Evolutionary conservation across 2,113 vertebrate species (phyloP).

Genomic region (Junco hyemalis): DNA sequence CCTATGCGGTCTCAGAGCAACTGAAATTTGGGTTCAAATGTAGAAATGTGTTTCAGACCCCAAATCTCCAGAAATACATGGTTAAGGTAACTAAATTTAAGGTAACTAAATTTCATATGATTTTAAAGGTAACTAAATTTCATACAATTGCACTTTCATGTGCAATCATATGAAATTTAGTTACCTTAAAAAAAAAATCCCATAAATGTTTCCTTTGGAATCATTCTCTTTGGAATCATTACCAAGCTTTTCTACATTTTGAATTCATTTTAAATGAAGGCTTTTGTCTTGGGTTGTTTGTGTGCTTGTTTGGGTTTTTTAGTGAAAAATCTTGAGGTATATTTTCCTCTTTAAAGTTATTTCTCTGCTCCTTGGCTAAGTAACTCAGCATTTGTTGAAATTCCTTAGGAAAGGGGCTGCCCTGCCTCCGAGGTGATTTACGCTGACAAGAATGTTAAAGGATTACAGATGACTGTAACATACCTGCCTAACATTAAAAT

Average conservation of each 20-base stretch:
- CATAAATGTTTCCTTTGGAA: not conserved
- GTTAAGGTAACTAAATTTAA: not conserved
- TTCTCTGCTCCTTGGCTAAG: not conserved
- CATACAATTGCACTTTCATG: not conserved
- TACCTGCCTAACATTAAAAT: slow-evolving; percentile 46
- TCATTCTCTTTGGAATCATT: not conserved
- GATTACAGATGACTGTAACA: slow-evolving; percentile 58
- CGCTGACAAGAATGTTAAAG: slow-evolving; percentile 56
- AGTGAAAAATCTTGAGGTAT: not conserved
- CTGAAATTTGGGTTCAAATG: not conserved
- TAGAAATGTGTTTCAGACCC: not conserved
- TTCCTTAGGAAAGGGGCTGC: slow-evolving; percentile 22
- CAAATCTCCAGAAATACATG: not conserved
- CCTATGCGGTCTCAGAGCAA: not conserved
- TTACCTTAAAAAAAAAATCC: not conserved
- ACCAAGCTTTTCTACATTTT: not conserved
- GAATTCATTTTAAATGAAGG: not conserved
- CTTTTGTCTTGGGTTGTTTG: not conserved
- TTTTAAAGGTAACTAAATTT: no score
- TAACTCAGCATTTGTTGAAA: slow-evolving; percentile 10
- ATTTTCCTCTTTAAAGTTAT: not conserved
- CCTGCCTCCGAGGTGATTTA: slow-evolving; percentile 22
- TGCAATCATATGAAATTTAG: not conserved
- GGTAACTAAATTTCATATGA: no score
- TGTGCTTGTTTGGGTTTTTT: not conserved